Evolutionary conservation across 2,797 vertebrate genomes (phyloP), one percentile per base, ranked within the genome.

Genomic region (Galagoides demidoff): DNA sequence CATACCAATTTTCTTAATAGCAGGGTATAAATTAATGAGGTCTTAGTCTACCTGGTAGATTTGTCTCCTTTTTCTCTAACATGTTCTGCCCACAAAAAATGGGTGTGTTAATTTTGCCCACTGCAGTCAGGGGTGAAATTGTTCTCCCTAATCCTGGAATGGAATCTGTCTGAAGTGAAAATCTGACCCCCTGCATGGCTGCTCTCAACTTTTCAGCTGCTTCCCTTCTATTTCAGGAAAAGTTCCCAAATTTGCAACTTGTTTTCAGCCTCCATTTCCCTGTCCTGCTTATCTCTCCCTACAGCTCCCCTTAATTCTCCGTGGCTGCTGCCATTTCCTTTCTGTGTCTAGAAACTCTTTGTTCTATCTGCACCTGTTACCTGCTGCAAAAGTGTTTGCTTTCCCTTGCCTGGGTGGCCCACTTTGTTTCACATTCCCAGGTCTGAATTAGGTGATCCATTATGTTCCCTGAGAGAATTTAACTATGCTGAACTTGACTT

Each of bases 31-130:
- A 85, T 71, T 85, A 95, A 83, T 91, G 85, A 85, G 4, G 7
- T 88, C 27, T 74, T 87, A 83, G 85, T 93, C 45, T 90, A 74
- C 20, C 43, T 82, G 34, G 17, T 96, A 20, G 19, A 94, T 93
- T 68, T 74, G 22, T 16, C 25, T 87, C 22, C 31, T 83, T 73
- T 39, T 39, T 43, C 4, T 63, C 39, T 68, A 61, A 79, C 14
- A 31, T 29, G 5, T 43, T 81, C n/a, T 92, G 10, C 5, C 3
- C 10, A 7, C 13, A 25, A 63, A 52, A 52, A 77, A 37, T 3
- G 12, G 14, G 11, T 63, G 16, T 59, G 22, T 68, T 70, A 71
- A 27, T 43, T 76, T 85, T 85, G 12, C 31, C 34, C 1, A 1
- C 11, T 20, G 4, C 27, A 70, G 7, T 79, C 23, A 31, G 8